These are phyloP conservation scores for Orchesellides sinensis DNA, from an alignment of 2,888 invertebrate species.

Conservation along the genomic window DNA sequence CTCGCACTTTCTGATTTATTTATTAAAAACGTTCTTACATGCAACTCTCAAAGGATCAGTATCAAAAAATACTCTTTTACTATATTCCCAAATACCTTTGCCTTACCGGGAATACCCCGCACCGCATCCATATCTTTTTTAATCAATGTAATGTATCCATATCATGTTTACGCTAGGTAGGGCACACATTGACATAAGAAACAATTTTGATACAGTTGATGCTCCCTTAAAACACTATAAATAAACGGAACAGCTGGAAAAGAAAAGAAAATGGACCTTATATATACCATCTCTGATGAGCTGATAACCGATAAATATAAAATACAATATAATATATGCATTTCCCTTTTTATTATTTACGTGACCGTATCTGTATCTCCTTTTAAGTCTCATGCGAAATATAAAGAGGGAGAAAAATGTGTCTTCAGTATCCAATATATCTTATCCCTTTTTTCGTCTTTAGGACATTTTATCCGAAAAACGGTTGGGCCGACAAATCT, in stretches of 20 bases:
- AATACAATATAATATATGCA: slow-evolving; percentile 1
- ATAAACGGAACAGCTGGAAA: slow-evolving; percentile 9
- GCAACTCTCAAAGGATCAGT: neutral
- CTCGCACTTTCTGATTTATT: slow-evolving; percentile 28
- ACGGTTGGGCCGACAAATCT: slow-evolving; percentile 37
- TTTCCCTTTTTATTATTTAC: slow-evolving; percentile 5
- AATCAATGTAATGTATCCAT: neutral
- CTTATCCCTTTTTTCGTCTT: slow-evolving; percentile 22
- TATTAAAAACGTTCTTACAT: neutral
- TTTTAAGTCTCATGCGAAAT: neutral
- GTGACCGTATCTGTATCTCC: slow-evolving; percentile 14
- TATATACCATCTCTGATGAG: slow-evolving; percentile 21
- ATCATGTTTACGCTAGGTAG: neutral
- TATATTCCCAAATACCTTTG: no score
- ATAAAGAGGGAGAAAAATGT: neutral
- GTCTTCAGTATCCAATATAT: slow-evolving; percentile 17
- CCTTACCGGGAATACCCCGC: neutral
- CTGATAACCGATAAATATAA: slow-evolving; percentile 32
- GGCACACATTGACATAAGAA: neutral
- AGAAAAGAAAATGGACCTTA: neutral
- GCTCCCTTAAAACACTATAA: slow-evolving; percentile 15
- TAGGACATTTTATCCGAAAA: slow-evolving; percentile 16
- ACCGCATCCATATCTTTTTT: neutral
- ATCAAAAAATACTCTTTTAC: no score
- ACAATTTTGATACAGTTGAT: slow-evolving; percentile 20